These are phyloP conservation scores for Tiaroga cobitis DNA, from an alignment of 2,797 vertebrate genomes.

Conservation along the genomic window DNA sequence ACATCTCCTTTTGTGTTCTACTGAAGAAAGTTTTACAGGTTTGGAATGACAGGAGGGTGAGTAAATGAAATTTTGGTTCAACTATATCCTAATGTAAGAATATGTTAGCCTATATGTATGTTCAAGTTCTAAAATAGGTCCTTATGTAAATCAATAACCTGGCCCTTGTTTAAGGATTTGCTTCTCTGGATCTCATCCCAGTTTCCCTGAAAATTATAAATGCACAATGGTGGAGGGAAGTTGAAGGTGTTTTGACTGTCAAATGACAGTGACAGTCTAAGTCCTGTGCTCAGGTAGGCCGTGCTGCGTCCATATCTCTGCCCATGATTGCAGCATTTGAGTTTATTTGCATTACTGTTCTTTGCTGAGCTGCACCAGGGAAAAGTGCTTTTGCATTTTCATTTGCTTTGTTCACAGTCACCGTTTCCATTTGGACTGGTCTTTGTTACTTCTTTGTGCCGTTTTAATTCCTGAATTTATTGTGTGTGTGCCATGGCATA, in stretches of 20 bases:
- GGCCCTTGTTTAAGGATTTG: constrained; percentile 49
- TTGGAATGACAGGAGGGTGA: background rate
- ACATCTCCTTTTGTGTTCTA: background rate
- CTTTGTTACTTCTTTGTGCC: constrained; percentile 65
- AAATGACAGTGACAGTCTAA: constrained; percentile 74
- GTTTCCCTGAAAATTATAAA: constrained; percentile 81
- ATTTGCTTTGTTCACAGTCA: constrained; percentile 75
- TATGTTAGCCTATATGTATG: background rate
- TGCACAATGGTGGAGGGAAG: constrained; percentile 76
- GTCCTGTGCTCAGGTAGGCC: constrained; percentile 62
- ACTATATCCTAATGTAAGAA: background rate
- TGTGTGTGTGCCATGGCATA: background rate
- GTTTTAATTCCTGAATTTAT: background rate
- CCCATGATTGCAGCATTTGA: constrained; percentile 71
- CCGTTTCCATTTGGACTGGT: constrained; percentile 58
- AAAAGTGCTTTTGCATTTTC: constrained; percentile 77
- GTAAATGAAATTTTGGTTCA: background rate
- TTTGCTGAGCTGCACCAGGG: constrained; percentile 69
- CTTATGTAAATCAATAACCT: constrained; percentile 44
- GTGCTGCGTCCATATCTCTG: constrained; percentile 69
- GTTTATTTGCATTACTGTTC: constrained; percentile 80
- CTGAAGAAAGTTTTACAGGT: background rate
- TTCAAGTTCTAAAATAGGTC: background rate
- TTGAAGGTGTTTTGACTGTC: constrained; percentile 77
- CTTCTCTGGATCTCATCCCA: constrained; percentile 66